Evolutionary conservation across 2,113 vertebrate species (phyloP).

Genomic region (Grammomys dolichurus): DNA sequence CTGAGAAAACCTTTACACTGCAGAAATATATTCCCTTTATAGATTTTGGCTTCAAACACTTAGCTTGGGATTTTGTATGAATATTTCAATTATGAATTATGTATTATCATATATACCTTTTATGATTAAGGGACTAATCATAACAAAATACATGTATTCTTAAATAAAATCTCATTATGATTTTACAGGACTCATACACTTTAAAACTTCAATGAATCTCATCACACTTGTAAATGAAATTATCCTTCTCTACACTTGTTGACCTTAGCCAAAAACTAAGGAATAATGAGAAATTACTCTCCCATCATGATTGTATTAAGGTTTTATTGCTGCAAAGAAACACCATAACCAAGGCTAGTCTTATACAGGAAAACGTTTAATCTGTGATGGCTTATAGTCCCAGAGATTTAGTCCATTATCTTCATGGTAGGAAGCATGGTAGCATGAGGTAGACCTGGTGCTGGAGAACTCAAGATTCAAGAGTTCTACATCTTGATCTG

Average conservation of each 20-base stretch:
- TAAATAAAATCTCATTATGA: constrained; percentile 34
- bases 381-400: too few relatives aligned
- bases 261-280: not conserved
- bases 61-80: constrained; percentile 11
- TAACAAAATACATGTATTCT: constrained; percentile 24
- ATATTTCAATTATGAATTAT: constrained; percentile 34
- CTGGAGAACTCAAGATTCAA: too few relatives aligned
- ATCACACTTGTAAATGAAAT: not conserved
- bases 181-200: not conserved
- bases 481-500: too few relatives aligned
- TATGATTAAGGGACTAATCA: not conserved
- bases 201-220: not conserved
- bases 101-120: not conserved
- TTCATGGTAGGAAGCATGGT: too few relatives aligned
- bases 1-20: not conserved
- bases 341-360: too few relatives aligned
- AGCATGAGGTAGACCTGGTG: too few relatives aligned
- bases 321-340: too few relatives aligned
- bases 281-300: not conserved
- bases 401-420: too few relatives aligned
- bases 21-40: not conserved
- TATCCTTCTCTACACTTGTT: not conserved
- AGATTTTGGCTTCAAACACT: constrained; percentile 16
- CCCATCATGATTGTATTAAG: not conserved
- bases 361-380: too few relatives aligned